Evolutionary conservation across 2,888 invertebrate species (phyloP), one percentile per base, ranked within the genome.

Genomic region (Periphyllus acericola): DNA sequence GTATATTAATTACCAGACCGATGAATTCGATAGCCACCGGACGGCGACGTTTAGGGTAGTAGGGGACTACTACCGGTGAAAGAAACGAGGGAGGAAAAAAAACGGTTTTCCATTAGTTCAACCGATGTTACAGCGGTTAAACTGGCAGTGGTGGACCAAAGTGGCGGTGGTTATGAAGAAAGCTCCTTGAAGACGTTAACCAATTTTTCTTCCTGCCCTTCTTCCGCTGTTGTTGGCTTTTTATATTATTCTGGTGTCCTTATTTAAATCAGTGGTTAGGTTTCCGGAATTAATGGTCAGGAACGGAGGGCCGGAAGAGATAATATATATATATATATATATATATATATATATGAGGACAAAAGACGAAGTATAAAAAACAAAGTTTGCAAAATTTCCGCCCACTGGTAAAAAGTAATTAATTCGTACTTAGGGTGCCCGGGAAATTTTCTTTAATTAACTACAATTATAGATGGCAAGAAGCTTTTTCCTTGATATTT

Each of bases 221-320:
- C n/a, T 55, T 52, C 60, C 60, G 60, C n/a, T 79, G 79, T 74
- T 76, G 76, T 76, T 68, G 46, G 76, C 60, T 60, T n/a, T 71
- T 68, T 68, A 36, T 84, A 75, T 76, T 66, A 75, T 81, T 75
- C 80, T 71, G 80, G 87, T 87, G 81, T 87, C 74, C 80, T 81
- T 87, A 87, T 87, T 87, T 87, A 87, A 87, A 87, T 87, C 87
- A 74, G 81, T 74, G 87, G 87, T 87, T 87, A 81, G 87, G 87
- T 87, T 87, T 87, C 87, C 87, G 87, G 87, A 87, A 87, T 87
- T 87, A 81, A 87, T 87, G 87, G 87, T 87, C 87, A 87, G 87
- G 81, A 86, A 86, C 79, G 71, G n/a, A 79, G 79, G 71, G 55
- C 36, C 68, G 29, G 55, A 72, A 80, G 80, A 87, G 74, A 80